A percentile compares a stretch with the other conserved stretches of the same genome.
These are phyloP conservation scores for Psylliodes chrysocephalus DNA, from an alignment of 2,888 invertebrate genomes.

Conservation along the genomic window DNA sequence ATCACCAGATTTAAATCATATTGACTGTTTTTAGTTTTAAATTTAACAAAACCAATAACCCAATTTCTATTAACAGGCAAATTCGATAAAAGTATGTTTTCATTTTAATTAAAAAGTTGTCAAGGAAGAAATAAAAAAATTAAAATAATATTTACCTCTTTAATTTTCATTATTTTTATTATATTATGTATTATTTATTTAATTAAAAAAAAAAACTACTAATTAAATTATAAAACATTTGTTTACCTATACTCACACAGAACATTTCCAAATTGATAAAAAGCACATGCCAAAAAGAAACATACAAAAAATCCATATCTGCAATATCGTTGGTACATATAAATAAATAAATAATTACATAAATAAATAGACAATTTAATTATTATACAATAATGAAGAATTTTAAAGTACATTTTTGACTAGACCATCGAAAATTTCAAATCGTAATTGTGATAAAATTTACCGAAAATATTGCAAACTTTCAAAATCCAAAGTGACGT, in stretches of 20 bases:
- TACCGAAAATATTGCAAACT: background rate
- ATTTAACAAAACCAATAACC: too few relatives aligned
- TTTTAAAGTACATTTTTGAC: background rate
- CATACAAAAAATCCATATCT: constrained; percentile 3
- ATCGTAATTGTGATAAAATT: background rate
- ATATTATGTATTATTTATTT: too few relatives aligned
- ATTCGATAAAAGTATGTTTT: too few relatives aligned
- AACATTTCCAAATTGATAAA: background rate
- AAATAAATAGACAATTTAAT: background rate
- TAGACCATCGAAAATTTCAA: background rate
- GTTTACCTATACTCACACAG: background rate
- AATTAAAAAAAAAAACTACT: too few relatives aligned
- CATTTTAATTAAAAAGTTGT: too few relatives aligned
- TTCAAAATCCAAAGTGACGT: background rate
- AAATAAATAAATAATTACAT: background rate
- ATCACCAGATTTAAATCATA: too few relatives aligned
- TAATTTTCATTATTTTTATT: too few relatives aligned
- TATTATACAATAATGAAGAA: background rate
- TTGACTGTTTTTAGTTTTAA: too few relatives aligned
- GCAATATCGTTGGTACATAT: background rate
- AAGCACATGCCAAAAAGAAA: constrained; percentile 16
- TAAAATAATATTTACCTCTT: too few relatives aligned
- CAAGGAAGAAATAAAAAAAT: too few relatives aligned
- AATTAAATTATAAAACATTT: background rate
- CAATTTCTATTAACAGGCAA: too few relatives aligned